These are phyloP conservation scores for Acanthoscelides obtectus DNA, from an alignment of 2,888 invertebrate species.

Conservation along the genomic window DNA sequence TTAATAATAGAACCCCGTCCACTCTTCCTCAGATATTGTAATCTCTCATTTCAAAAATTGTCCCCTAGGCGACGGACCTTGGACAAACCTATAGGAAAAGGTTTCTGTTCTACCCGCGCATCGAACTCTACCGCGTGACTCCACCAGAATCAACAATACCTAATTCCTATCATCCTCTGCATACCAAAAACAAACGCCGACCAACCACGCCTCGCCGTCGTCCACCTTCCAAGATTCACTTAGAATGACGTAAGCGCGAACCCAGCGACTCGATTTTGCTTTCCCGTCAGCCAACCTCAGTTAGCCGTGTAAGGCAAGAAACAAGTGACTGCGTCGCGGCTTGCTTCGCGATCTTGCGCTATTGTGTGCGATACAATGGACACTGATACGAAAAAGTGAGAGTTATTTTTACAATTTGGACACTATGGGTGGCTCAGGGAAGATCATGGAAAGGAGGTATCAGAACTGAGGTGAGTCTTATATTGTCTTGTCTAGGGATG, in stretches of 20 bases:
- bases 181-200: background rate
- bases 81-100: too few species aligned
- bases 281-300: conserved; percentile 8
- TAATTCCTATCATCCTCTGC: background rate
- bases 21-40: too few species aligned
- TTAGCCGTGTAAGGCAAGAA: conserved; percentile 26
- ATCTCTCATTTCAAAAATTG: too few species aligned
- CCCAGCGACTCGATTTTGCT: background rate
- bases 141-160: background rate
- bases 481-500: background rate
- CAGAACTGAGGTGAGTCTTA: background rate
- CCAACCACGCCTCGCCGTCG: background rate
- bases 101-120: background rate
- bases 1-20: too few species aligned
- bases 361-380: background rate
- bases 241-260: background rate
- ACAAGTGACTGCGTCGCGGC: conserved; percentile 18
- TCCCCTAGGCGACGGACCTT: too few species aligned
- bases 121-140: background rate
- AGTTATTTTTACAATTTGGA: conserved; percentile 10
- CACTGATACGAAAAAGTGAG: conserved; percentile 17
- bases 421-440: background rate
- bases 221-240: background rate
- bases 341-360: conserved; percentile 21
- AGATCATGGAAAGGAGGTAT: background rate